Conservation (phyloP, 1,140 invertebrate species). For the Halesus radiatus region DNA sequence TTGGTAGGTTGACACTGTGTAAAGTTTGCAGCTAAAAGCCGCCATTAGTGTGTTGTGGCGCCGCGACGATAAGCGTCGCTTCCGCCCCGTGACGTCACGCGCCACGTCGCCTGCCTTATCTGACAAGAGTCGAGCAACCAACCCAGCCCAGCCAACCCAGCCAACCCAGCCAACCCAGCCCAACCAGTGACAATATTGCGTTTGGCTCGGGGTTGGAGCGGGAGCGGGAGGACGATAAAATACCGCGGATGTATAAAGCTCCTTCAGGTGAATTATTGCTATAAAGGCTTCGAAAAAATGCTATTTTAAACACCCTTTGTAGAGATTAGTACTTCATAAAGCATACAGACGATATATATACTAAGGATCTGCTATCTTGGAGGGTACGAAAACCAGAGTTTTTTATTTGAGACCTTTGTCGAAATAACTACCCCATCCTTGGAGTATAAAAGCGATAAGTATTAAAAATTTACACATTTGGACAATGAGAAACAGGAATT, state of each 20-base stretch:
- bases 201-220: background rate
- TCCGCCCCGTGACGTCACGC: slow-evolving; percentile 30
- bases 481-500: too few species aligned
- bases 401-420: too few species aligned
- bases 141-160: background rate
- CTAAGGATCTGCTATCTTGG: too few species aligned
- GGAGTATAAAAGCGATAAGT: too few species aligned
- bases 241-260: slow-evolving; percentile 18
- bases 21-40: slow-evolving; percentile 15
- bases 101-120: slow-evolving; percentile 28
- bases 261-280: slow-evolving; percentile 23
- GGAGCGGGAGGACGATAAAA: slow-evolving; percentile 16
- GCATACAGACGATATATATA: too few species aligned
- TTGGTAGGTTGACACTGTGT: background rate
- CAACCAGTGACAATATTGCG: slow-evolving; percentile 14
- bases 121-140: slow-evolving; percentile 2
- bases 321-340: too few species aligned
- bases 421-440: too few species aligned
- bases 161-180: background rate
- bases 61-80: slow-evolving; percentile 31
- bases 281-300: slow-evolving; percentile 9
- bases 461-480: too few species aligned
- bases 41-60: slow-evolving; percentile 21
- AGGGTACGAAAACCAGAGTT: too few species aligned
- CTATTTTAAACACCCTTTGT: slow-evolving; percentile 8